Percentiles rank a stretch among this genome's conserved stretches.
Conservation (phyloP, 2,888 invertebrate species). For the Leptinotarsa rubiginosa region DNA sequence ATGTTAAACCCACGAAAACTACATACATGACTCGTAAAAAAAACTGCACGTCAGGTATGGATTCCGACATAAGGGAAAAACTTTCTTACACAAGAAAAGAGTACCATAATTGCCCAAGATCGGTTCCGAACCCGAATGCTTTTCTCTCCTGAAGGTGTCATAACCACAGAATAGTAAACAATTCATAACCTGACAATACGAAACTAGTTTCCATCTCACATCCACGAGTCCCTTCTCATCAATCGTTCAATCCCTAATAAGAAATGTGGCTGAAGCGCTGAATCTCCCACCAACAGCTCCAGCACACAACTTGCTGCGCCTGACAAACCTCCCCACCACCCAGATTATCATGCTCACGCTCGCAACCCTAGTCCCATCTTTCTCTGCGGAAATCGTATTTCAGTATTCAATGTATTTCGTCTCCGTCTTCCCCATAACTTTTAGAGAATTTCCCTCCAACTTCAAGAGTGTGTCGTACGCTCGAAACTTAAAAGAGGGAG, state of each 20-base stretch:
- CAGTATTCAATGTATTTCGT: neutral
- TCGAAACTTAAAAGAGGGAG: slow-evolving; percentile 22
- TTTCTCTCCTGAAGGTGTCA: neutral
- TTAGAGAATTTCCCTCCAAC: neutral
- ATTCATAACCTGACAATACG: slow-evolving; percentile 5
- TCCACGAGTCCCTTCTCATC: neutral
- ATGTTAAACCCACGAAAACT: too few relatives aligned
- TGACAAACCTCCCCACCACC: too few relatives aligned
- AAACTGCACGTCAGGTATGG: neutral
- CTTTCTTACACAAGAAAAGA: too few relatives aligned
- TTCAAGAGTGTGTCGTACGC: neutral
- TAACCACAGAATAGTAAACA: neutral
- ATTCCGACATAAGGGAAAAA: neutral
- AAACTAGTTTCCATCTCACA: slow-evolving; percentile 18
- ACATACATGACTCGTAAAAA: too few relatives aligned
- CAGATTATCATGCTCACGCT: neutral
- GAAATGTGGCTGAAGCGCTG: neutral
- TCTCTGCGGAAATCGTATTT: neutral
- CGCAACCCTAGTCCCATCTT: neutral
- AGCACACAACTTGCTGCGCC: too few relatives aligned
- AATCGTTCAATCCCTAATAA: neutral
- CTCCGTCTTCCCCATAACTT: neutral
- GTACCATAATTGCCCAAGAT: too few relatives aligned
- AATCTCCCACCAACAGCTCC: too few relatives aligned
- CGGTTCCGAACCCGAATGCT: too few relatives aligned